phyloP scores from a whole-genome alignment of 2,888 invertebrate genomes.

The Metacarcinus magister region DNA sequence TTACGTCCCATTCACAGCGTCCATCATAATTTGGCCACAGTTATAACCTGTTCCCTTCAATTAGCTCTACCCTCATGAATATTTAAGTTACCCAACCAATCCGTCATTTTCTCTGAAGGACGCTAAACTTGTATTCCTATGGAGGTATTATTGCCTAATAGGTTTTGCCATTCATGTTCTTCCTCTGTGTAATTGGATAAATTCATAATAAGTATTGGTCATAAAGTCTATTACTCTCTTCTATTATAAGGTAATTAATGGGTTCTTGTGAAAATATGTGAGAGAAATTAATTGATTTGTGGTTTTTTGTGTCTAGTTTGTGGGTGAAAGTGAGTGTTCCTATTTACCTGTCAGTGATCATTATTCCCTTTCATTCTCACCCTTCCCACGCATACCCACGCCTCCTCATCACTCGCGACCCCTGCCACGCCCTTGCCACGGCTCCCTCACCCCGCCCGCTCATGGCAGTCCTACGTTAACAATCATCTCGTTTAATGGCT shows the following conservation, averaged over 20 bases:
- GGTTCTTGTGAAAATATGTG: neutral
- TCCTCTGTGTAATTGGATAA: neutral
- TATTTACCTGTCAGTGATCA: neutral
- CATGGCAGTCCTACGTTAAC: neutral
- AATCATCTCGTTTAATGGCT: conserved; percentile 37
- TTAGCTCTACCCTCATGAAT: conserved; percentile 5
- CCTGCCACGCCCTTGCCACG: conserved; percentile 19
- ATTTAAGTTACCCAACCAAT: conserved; percentile 18
- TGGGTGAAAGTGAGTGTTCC: neutral
- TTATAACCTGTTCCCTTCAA: neutral
- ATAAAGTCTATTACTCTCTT: neutral
- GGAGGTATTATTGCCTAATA: neutral
- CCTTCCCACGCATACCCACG: conserved; percentile 37
- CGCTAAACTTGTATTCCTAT: neutral
- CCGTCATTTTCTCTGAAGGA: neutral
- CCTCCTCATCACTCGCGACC: conserved; percentile 10
- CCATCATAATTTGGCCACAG: conserved; percentile 14
- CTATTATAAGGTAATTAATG: neutral
- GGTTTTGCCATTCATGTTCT: neutral
- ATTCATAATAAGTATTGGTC: neutral
- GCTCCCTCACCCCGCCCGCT: neutral
- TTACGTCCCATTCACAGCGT: neutral
- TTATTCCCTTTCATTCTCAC: neutral
- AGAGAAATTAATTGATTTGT: neutral
- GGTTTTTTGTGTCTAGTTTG: neutral